phyloP scores from a whole-genome alignment of 2,113 vertebrate genomes.

The Amblyopsis rosae region DNA sequence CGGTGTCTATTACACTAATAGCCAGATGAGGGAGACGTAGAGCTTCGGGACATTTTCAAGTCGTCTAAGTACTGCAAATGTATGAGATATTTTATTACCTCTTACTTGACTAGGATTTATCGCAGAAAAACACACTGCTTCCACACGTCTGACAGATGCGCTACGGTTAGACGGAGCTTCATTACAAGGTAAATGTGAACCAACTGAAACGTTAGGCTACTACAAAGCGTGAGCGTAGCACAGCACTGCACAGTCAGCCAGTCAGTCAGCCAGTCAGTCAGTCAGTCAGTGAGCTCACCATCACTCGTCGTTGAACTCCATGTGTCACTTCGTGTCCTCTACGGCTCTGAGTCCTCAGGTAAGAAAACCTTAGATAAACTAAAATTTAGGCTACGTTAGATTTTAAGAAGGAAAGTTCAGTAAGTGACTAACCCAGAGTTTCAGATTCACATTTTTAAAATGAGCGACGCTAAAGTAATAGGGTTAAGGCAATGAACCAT shows the following conservation, averaged over 20 bases:
- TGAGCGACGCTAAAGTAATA: too few species aligned
- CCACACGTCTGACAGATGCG: conserved; percentile 11
- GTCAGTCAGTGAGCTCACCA: conserved; percentile 49
- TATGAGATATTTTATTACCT: conserved; percentile 58
- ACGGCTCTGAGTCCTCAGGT: conserved; percentile 46
- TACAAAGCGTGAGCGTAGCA: conserved; percentile 53
- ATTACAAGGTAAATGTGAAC: conserved; percentile 28
- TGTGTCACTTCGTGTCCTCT: conserved; percentile 46
- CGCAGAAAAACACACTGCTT: conserved; percentile 11
- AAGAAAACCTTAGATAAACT: conserved; percentile 34
- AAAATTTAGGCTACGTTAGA: conserved; percentile 8
- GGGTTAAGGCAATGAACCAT: too few species aligned
- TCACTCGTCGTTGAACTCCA: conserved; percentile 58
- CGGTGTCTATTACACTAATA: conserved; percentile 62
- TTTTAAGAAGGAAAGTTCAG: conserved; percentile 43
- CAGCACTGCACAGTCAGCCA: conserved; percentile 44
- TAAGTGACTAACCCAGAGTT: conserved; percentile 21
- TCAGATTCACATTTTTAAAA: neutral
- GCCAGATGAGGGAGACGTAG: conserved; percentile 76
- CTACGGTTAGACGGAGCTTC: neutral
- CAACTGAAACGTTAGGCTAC: too few species aligned
- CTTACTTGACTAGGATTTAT: conserved; percentile 57
- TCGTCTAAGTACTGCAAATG: conserved; percentile 46
- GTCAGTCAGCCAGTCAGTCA: conserved; percentile 37
- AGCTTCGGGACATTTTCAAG: conserved; percentile 68